These are phyloP conservation scores for Cathartes aura DNA, from an alignment of 2,113 vertebrate genomes.

Conservation along the genomic window DNA sequence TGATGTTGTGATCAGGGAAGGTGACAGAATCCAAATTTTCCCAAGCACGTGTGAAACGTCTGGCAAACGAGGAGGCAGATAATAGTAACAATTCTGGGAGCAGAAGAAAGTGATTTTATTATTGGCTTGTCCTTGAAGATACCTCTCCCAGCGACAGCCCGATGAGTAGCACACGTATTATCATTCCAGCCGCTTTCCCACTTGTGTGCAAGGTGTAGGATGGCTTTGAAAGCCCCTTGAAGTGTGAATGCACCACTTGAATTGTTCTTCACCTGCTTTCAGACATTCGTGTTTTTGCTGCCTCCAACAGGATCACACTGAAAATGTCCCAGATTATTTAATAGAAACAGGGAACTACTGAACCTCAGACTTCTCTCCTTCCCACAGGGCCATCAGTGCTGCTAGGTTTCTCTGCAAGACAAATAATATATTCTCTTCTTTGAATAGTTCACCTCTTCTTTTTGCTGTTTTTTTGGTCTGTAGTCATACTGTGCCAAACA, in stretches of 20 bases:
- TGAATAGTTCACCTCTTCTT: neutral
- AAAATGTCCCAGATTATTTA: neutral
- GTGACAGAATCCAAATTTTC: neutral
- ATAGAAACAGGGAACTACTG: neutral
- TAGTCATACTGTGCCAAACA: neutral
- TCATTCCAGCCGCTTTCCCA: neutral
- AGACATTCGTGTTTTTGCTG: conserved; percentile 53
- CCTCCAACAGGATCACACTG: conserved; percentile 1
- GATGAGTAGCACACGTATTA: neutral
- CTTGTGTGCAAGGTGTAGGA: neutral
- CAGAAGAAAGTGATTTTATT: neutral
- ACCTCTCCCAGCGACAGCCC: neutral
- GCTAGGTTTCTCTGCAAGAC: neutral
- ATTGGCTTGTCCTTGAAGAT: neutral
- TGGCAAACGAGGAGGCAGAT: neutral
- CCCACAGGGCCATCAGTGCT: fast-evolving
- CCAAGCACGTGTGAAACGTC: neutral
- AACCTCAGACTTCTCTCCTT: neutral
- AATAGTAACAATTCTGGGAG: neutral
- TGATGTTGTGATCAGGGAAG: neutral
- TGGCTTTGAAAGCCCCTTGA: neutral
- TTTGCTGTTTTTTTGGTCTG: neutral
- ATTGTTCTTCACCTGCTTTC: neutral
- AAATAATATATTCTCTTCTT: neutral
- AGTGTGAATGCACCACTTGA: neutral